Conservation (phyloP, 2,113 vertebrate genomes). For the Zosterops hypoxanthus region DNA sequence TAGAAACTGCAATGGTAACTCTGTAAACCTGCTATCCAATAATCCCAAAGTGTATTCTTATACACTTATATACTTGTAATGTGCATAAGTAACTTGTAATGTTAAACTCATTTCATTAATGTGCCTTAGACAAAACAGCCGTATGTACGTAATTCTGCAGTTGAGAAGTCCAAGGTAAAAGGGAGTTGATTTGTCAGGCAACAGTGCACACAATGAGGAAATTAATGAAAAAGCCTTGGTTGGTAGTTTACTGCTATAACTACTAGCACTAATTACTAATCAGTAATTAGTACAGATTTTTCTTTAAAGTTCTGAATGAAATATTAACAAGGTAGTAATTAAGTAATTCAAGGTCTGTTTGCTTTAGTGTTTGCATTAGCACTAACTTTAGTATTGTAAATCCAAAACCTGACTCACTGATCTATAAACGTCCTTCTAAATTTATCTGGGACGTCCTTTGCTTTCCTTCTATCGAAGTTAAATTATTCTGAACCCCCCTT, state of each 20-base stretch:
- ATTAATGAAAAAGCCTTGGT: neutral
- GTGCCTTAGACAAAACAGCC: neutral
- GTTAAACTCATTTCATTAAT: neutral
- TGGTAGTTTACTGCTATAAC: neutral
- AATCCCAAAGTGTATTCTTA: neutral
- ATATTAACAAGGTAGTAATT: constrained; percentile 50
- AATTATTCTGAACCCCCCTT: neutral
- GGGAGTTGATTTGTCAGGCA: neutral
- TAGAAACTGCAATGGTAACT: neutral
- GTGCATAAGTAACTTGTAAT: neutral
- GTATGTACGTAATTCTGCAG: neutral
- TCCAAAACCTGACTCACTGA: neutral
- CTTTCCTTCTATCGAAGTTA: neutral
- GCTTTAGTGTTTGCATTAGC: neutral
- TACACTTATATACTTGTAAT: neutral
- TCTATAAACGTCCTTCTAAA: neutral
- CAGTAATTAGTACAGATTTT: neutral
- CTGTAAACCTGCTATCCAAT: neutral
- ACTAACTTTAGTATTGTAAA: neutral
- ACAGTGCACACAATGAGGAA: neutral
- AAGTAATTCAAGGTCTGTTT: constrained; percentile 29
- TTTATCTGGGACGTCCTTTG: neutral
- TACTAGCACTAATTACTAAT: neutral
- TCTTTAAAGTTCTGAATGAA: constrained; percentile 23
- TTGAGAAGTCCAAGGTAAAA: neutral